These are phyloP conservation scores for Diorhabda carinulata DNA, from an alignment of 1,140 invertebrate genomes.

Conservation along the genomic window DNA sequence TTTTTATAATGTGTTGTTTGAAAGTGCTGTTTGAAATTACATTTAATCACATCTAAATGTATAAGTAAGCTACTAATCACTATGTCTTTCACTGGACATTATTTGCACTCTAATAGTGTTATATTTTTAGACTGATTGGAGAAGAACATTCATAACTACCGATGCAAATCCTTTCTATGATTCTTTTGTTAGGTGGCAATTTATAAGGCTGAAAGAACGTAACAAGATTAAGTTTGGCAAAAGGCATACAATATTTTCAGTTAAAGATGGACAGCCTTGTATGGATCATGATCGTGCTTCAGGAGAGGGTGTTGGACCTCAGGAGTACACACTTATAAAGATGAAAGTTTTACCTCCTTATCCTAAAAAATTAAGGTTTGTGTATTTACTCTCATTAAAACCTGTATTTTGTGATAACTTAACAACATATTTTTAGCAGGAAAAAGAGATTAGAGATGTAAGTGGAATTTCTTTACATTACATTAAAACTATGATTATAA, in stretches of 20 bases:
- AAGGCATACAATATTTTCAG: slow-evolving; percentile 95
- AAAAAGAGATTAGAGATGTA: too few relatives aligned
- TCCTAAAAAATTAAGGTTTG: slow-evolving; percentile 68
- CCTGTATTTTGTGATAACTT: not conserved
- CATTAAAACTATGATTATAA: too few relatives aligned
- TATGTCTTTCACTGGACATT: too few relatives aligned
- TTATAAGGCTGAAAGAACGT: slow-evolving; percentile 77
- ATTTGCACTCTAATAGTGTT: not conserved
- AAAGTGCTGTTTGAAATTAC: too few relatives aligned
- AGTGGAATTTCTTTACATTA: too few relatives aligned
- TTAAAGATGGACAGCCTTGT: slow-evolving; percentile 95
- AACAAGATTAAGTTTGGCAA: slow-evolving; percentile 97
- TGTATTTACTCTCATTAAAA: slow-evolving; percentile 3
- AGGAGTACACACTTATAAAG: slow-evolving; percentile 98
- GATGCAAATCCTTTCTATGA: slow-evolving; percentile 98
- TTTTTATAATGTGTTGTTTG: too few relatives aligned
- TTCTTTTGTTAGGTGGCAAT: slow-evolving; percentile 98
- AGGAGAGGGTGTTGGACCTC: slow-evolving; percentile 96
- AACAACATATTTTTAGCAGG: not conserved
- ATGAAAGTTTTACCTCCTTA: slow-evolving; percentile 77
- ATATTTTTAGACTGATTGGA: slow-evolving; percentile 84
- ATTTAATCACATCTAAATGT: too few relatives aligned
- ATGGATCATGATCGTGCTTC: slow-evolving; percentile 98
- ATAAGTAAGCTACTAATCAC: too few relatives aligned
- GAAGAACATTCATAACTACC: slow-evolving; percentile 95